phyloP scores from a whole-genome alignment of 2,888 invertebrate genomes.

The Smittia sp. region DNA sequence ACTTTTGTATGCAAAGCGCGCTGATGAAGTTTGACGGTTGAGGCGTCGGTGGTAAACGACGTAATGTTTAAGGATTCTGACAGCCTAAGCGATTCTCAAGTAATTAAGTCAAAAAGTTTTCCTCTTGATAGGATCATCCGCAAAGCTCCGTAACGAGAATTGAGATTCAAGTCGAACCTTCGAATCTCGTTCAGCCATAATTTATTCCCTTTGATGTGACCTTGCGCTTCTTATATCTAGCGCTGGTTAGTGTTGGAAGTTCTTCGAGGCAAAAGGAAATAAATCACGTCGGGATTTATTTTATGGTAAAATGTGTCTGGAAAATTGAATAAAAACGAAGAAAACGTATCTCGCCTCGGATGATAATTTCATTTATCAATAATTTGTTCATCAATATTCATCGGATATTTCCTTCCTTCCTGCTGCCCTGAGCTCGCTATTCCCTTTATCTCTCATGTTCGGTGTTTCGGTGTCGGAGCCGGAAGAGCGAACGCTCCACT shows the following conservation, averaged over 20 bases:
- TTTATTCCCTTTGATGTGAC: conserved; percentile 15
- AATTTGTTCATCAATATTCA: conserved; percentile 41
- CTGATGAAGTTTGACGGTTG: too few species aligned
- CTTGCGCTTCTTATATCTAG: background rate
- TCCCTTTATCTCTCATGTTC: background rate
- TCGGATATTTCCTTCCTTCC: conserved; percentile 40
- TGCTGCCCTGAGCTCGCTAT: background rate
- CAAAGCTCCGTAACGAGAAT: too few species aligned
- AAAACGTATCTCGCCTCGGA: background rate
- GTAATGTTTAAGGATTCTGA: too few species aligned
- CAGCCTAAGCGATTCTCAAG: too few species aligned
- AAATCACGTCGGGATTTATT: conserved; percentile 10
- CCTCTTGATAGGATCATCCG: too few species aligned
- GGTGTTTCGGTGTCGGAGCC: background rate
- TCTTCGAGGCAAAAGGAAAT: background rate
- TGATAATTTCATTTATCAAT: conserved; percentile 40
- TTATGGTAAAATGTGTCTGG: background rate
- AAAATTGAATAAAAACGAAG: conserved; percentile 6
- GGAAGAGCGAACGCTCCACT: conserved; percentile 18
- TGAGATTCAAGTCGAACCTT: background rate
- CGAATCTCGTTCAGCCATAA: background rate
- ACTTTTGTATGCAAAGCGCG: too few species aligned
- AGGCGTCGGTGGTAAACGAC: too few species aligned
- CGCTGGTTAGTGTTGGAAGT: background rate
- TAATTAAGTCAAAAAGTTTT: too few species aligned